phyloP scores from a whole-genome alignment of 2,113 vertebrate species.

The Osmerus mordax region DNA sequence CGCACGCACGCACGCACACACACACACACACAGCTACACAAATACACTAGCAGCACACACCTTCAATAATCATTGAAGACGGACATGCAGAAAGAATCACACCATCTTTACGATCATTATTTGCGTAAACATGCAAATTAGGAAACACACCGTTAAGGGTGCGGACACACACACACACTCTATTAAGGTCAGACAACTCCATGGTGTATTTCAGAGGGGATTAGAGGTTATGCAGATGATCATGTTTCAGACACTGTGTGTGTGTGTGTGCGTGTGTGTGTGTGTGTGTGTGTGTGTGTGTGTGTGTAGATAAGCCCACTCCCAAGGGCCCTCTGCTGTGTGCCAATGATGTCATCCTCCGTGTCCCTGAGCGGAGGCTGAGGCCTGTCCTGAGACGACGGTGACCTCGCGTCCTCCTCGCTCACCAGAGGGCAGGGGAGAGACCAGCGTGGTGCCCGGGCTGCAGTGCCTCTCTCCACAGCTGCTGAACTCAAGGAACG shows the following conservation, averaged over 20 bases:
- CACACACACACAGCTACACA: not conserved
- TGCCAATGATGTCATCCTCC: constrained; percentile 26
- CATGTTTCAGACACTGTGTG: not conserved
- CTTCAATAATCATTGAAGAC: too few relatives aligned
- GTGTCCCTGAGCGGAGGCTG: not conserved
- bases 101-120: too few relatives aligned
- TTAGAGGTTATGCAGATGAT: too few relatives aligned
- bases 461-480: too few relatives aligned
- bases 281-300: not conserved
- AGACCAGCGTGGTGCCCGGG: too few relatives aligned
- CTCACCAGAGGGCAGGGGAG: too few relatives aligned
- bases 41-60: not conserved
- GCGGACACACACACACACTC: not conserved
- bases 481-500: not conserved
- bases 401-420: too few relatives aligned
- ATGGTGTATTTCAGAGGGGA: too few relatives aligned
- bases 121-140: too few relatives aligned
- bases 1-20: not conserved
- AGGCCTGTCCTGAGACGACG: not conserved
- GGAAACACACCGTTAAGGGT: too few relatives aligned
- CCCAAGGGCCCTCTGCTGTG: constrained; percentile 10
- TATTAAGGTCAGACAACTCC: not conserved
- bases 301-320: not conserved
- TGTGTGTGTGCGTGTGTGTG: not conserved
- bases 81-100: too few relatives aligned